Percentiles rank a stretch among this genome's conserved stretches.
Evolutionary conservation across 2,797 vertebrate species (phyloP).

Genomic region (Zenarchopterus dispar): DNA sequence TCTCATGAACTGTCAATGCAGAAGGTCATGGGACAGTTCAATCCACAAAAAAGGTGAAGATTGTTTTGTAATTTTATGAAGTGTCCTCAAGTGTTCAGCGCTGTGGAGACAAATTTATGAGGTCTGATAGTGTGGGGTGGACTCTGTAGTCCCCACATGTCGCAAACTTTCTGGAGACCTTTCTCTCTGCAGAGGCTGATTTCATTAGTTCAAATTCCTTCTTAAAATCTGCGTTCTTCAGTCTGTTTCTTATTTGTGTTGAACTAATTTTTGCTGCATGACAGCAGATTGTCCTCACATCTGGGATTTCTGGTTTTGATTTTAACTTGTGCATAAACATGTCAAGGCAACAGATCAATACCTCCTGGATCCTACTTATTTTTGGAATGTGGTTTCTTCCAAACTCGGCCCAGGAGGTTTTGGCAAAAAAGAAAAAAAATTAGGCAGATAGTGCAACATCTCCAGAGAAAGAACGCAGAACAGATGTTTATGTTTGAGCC

Average conservation of each 20-base stretch:
- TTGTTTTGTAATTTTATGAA: slow-evolving; percentile 4
- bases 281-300: slow-evolving; percentile 2
- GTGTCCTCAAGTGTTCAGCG: too few relatives aligned
- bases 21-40: slow-evolving; percentile 17
- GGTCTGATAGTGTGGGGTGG: neutral
- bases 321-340: slow-evolving; percentile 6
- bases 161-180: slow-evolving; percentile 26
- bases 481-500: slow-evolving; percentile 54
- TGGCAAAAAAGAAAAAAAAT: slow-evolving; percentile 13
- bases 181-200: neutral
- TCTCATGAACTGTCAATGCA: slow-evolving; percentile 4
- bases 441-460: slow-evolving; percentile 10
- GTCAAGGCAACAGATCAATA: slow-evolving; percentile 6
- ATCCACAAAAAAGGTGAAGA: neutral
- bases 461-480: slow-evolving; percentile 18
- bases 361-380: neutral
- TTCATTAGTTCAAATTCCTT: slow-evolving; percentile 12
- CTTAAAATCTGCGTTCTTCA: neutral
- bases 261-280: slow-evolving; percentile 8
- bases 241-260: slow-evolving; percentile 52
- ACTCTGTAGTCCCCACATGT: slow-evolving; percentile 10
- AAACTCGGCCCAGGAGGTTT: slow-evolving; percentile 15
- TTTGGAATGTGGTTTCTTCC: neutral
- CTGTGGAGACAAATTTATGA: neutral
- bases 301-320: slow-evolving; percentile 21